Conservation (phyloP, 1,140 invertebrate genomes). For the Sarcophaga peregrina region DNA sequence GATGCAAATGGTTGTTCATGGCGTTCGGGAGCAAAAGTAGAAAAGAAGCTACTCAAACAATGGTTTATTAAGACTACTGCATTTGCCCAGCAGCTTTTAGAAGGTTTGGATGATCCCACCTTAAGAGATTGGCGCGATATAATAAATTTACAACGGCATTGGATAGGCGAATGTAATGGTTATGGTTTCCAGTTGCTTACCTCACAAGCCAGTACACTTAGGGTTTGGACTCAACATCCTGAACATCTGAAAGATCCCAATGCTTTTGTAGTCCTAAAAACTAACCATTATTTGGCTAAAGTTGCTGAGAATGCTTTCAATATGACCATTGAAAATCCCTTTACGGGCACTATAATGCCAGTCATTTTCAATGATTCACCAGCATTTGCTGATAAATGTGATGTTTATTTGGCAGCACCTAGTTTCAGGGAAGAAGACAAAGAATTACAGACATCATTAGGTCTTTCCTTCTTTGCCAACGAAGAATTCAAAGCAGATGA, state of each 20-base stretch:
- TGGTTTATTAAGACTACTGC: constrained; percentile 96
- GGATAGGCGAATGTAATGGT: constrained; percentile 95
- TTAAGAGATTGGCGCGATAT: constrained; percentile 87
- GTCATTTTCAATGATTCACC: constrained; percentile 73
- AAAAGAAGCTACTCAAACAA: constrained; percentile 89
- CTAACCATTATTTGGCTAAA: constrained; percentile 69
- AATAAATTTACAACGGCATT: constrained; percentile 89
- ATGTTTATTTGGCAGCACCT: constrained; percentile 78
- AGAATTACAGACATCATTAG: constrained; percentile 69
- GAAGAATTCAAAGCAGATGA: constrained; percentile 64
- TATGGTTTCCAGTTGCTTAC: constrained; percentile 77
- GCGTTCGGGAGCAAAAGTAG: constrained; percentile 95
- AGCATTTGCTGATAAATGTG: constrained; percentile 72
- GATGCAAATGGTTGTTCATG: constrained; percentile 92
- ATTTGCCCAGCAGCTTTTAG: constrained; percentile 83
- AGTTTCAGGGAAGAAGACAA: constrained; percentile 68
- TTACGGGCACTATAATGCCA: constrained; percentile 76
- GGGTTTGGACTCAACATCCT: constrained; percentile 82
- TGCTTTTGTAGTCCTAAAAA: constrained; percentile 72
- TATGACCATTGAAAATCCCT: constrained; percentile 77
- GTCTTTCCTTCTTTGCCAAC: constrained; percentile 45
- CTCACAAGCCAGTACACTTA: constrained; percentile 66
- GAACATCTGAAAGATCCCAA: constrained; percentile 79
- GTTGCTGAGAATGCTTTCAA: constrained; percentile 59
- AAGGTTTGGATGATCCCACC: constrained; percentile 78